Evolutionary conservation across 2,888 invertebrate genomes (phyloP).

Genomic region (Nipponacmea schrenckii): DNA sequence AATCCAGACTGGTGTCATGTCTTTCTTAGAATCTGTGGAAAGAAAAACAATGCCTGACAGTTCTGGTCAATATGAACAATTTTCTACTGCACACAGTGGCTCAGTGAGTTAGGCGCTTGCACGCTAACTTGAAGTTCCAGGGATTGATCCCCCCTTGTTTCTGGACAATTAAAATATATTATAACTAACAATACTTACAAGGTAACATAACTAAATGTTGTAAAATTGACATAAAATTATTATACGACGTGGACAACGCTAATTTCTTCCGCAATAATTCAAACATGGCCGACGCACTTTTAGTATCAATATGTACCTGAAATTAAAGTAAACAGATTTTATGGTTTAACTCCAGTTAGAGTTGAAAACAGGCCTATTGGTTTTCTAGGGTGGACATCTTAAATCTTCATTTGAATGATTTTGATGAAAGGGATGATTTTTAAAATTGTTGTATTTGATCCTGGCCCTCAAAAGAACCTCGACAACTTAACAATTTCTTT

Average conservation of each 20-base stretch:
- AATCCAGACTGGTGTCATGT: constrained; percentile 75
- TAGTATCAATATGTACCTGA: constrained; percentile 89
- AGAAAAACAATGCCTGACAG: neutral
- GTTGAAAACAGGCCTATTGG: neutral
- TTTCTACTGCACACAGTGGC: too few species aligned
- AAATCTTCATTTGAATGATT: too few species aligned
- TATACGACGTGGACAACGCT: constrained; percentile 91
- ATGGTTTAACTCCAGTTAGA: neutral
- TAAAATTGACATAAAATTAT: constrained; percentile 88
- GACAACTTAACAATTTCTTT: too few species aligned
- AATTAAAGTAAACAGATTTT: constrained; percentile 25
- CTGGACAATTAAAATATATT: too few species aligned
- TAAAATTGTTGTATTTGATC: too few species aligned
- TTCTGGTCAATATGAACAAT: too few species aligned
- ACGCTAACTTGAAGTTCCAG: too few species aligned
- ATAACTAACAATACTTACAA: constrained; percentile 70
- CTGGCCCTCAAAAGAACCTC: too few species aligned
- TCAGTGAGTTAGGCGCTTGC: too few species aligned
- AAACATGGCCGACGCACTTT: constrained; percentile 93
- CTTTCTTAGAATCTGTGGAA: constrained; percentile 68
- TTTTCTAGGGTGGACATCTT: too few species aligned
- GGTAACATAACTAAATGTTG: constrained; percentile 89
- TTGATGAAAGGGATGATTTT: too few species aligned
- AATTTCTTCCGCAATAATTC: constrained; percentile 87
- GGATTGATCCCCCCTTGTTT: too few species aligned